phyloP scores from a whole-genome alignment of 2,888 invertebrate species.

The Schizaphis graminum region DNA sequence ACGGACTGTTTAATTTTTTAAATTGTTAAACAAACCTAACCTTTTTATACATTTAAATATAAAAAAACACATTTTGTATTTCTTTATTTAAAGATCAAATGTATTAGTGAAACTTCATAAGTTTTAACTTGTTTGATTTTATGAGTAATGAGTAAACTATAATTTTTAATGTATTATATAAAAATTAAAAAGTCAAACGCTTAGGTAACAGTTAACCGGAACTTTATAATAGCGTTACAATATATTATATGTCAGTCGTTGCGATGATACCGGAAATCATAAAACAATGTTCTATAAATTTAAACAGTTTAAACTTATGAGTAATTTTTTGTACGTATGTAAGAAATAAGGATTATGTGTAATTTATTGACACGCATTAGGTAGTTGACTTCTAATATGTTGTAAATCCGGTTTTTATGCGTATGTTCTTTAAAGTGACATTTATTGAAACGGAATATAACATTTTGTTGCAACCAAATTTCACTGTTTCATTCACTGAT shows the following conservation, averaged over 20 bases:
- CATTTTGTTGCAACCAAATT: not conserved
- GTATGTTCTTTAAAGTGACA: not conserved
- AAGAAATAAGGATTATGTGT: not conserved
- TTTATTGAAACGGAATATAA: slow-evolving; percentile 16
- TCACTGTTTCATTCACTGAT: slow-evolving; percentile 17
- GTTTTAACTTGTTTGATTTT: not conserved
- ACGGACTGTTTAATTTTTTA: not conserved
- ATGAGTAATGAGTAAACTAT: not conserved
- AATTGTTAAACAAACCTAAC: not conserved
- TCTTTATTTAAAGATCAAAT: not conserved
- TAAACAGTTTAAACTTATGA: not conserved
- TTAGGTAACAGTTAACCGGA: slow-evolving; percentile 7
- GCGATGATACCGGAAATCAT: not conserved
- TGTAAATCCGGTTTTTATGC: slow-evolving; percentile 37
- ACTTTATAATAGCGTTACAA: not conserved
- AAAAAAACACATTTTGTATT: not conserved
- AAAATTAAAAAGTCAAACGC: not conserved
- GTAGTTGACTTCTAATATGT: not conserved
- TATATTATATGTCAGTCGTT: not conserved
- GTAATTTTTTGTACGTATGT: not conserved
- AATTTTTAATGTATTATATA: not conserved
- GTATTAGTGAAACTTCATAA: not conserved
- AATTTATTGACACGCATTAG: slow-evolving; percentile 11
- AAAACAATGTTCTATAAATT: slow-evolving; percentile 32
- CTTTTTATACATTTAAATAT: not conserved